phyloP scores from a whole-genome alignment of 2,797 vertebrate species.

The Triplophysa yarkandensis region DNA sequence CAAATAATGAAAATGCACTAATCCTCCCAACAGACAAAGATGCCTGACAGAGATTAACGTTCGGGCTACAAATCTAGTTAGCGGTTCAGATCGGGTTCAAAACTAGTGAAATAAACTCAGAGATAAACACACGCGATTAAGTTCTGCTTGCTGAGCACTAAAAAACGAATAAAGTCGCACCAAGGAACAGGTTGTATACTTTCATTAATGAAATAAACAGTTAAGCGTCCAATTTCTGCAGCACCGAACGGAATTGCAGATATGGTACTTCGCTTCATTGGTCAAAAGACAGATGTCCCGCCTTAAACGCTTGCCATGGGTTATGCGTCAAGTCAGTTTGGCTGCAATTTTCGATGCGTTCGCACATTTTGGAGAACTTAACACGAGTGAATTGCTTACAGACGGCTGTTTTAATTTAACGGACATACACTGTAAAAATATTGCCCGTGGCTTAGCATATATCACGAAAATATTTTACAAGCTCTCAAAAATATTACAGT shows the following conservation, averaged over 20 bases:
- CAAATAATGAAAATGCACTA: constrained; percentile 70
- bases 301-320: not conserved
- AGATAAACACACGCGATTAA: constrained; percentile 18
- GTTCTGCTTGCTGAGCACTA: constrained; percentile 3
- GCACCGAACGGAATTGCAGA: not conserved
- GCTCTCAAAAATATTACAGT: no score
- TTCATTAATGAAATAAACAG: not conserved
- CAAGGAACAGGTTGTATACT: not conserved
- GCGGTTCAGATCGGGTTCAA: constrained; percentile 62
- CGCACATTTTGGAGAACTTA: not conserved
- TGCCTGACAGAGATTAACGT: constrained; percentile 66
- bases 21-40: constrained; percentile 57
- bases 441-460: no score
- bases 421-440: no score
- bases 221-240: not conserved
- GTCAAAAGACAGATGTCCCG: not conserved
- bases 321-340: not conserved
- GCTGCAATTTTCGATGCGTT: not conserved
- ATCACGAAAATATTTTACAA: no score
- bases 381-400: not conserved
- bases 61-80: constrained; percentile 65
- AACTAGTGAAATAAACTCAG: constrained; percentile 28
- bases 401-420: not conserved
- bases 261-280: not conserved
- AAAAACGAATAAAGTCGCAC: not conserved